Evolutionary conservation across 2,888 invertebrate species (phyloP).

Genomic region (Diogma glabrata): DNA sequence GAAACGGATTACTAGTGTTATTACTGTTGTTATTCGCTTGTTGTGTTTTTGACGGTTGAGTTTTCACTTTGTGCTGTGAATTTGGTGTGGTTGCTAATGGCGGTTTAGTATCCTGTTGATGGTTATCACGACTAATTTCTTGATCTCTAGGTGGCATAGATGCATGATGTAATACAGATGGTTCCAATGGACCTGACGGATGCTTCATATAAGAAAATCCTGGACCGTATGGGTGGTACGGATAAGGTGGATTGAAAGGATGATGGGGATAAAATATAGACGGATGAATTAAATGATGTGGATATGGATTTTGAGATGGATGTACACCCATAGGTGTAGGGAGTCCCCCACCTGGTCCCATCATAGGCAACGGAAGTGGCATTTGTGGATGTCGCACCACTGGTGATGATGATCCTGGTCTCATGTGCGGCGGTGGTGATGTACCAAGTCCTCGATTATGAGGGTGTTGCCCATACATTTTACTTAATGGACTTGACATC

Average conservation of each 20-base stretch:
- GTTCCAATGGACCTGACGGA: constrained; percentile 33
- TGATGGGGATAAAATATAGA: constrained; percentile 65
- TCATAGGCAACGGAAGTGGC: constrained; percentile 35
- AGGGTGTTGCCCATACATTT: constrained; percentile 39
- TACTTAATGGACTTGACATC: constrained; percentile 36
- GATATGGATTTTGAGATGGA: constrained; percentile 61
- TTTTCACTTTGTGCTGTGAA: constrained; percentile 26
- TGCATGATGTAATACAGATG: constrained; percentile 31
- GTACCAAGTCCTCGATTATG: constrained; percentile 37
- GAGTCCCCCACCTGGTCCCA: constrained; percentile 32
- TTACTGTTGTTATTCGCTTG: constrained; percentile 27
- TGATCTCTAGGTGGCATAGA: constrained; percentile 18
- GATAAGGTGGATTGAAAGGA: constrained; percentile 45
- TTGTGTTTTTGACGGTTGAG: constrained; percentile 37
- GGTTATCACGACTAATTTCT: constrained; percentile 15
- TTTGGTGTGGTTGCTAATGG: constrained; percentile 16
- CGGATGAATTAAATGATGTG: constrained; percentile 53
- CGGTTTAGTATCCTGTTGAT: constrained; percentile 36
- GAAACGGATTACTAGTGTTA: constrained; percentile 26
- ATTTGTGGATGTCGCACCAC: constrained; percentile 40
- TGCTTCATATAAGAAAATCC: constrained; percentile 37
- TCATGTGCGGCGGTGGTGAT: constrained; percentile 31
- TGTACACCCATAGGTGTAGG: constrained; percentile 46
- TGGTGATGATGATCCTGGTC: constrained; percentile 42
- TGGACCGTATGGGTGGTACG: constrained; percentile 40